A percentile compares a stretch with the other conserved stretches of the same genome.
phyloP scores from a whole-genome alignment of 2,888 invertebrate species.

The Orthosia gothica region DNA sequence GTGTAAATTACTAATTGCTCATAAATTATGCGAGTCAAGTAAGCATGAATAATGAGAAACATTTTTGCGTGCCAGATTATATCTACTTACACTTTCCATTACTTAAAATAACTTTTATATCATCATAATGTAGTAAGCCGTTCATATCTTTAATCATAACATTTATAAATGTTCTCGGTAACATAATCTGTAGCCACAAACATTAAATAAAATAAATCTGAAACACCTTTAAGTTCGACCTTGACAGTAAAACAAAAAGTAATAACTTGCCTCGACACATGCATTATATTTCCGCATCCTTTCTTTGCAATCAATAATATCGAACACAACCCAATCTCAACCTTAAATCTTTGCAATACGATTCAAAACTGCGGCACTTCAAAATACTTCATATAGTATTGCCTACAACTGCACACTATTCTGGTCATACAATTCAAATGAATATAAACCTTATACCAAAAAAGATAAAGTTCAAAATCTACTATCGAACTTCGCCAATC shows the following conservation, averaged over 20 bases:
- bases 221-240: conserved; percentile 15
- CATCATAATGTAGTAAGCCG: neutral
- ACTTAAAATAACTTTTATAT: neutral
- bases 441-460: conserved; percentile 6
- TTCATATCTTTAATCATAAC: neutral
- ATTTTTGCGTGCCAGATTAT: conserved; percentile 2
- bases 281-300: conserved; percentile 60
- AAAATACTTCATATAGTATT: neutral
- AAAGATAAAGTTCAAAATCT: conserved; percentile 14
- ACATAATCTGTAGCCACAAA: neutral
- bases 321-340: conserved; percentile 1
- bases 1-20: conserved; percentile 14
- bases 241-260: conserved; percentile 40
- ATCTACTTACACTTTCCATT: conserved; percentile 5
- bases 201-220: neutral
- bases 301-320: conserved; percentile 21
- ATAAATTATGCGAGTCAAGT: conserved; percentile 15
- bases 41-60: conserved; percentile 10
- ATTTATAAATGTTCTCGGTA: neutral
- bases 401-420: conserved; percentile 6
- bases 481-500: neutral
- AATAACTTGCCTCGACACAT: conserved; percentile 31
- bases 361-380: neutral
- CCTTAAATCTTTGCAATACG: neutral
- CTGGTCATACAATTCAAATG: neutral